phyloP scores from a whole-genome alignment of 2,797 vertebrate genomes.

The Dipus sagitta region DNA sequence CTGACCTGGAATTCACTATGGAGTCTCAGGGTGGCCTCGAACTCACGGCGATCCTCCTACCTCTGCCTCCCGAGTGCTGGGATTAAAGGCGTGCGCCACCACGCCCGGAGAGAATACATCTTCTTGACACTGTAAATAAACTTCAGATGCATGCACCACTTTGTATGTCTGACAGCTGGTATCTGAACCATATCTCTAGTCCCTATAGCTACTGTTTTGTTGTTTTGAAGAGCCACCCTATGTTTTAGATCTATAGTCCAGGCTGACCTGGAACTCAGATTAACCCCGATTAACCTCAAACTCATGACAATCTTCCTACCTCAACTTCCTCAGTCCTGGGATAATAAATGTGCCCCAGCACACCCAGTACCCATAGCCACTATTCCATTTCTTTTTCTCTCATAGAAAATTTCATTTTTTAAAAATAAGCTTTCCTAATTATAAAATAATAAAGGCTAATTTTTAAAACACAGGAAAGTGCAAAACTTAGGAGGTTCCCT shows the following conservation, averaged over 20 bases:
- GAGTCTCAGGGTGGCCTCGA: too few relatives aligned
- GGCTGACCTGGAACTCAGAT: not conserved
- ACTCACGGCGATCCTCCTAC: too few relatives aligned
- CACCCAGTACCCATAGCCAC: not conserved
- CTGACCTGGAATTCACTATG: too few relatives aligned
- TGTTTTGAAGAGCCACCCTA: not conserved
- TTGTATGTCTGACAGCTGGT: too few relatives aligned
- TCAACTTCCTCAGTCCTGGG: not conserved
- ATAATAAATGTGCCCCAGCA: not conserved
- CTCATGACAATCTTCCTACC: not conserved
- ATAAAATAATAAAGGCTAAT: conserved; percentile 51
- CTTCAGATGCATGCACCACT: too few relatives aligned
- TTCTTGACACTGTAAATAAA: too few relatives aligned
- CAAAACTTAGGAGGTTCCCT: not conserved
- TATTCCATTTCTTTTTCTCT: not conserved
- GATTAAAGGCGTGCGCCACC: too few relatives aligned
- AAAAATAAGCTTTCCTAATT: not conserved
- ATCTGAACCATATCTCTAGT: too few relatives aligned
- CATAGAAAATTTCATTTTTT: not conserved
- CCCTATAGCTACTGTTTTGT: not conserved
- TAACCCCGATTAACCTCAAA: not conserved
- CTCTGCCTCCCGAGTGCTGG: too few relatives aligned
- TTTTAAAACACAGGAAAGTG: conserved; percentile 31
- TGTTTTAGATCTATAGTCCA: too few relatives aligned
- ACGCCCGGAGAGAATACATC: too few relatives aligned